Conservation (phyloP, 37 sponge, comb jelly and placozoan species). For the Oopsacas minuta region DNA sequence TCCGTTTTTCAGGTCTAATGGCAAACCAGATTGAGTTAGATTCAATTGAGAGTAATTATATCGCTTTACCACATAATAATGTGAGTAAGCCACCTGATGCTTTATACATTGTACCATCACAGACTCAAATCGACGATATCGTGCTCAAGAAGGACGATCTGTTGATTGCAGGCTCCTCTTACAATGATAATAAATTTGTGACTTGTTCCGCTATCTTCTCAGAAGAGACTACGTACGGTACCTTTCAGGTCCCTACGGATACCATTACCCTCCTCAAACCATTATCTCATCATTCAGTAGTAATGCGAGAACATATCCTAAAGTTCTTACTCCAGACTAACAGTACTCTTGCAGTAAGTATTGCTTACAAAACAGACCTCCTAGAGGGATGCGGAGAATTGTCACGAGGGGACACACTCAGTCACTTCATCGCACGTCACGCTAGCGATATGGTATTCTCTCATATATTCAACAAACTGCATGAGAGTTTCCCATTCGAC, state of each 20-base stretch:
- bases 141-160: not conserved
- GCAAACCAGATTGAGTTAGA: not conserved
- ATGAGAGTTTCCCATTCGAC: not conserved
- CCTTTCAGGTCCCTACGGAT: not conserved
- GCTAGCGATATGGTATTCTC: constrained; percentile 15
- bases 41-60: not conserved
- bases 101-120: not conserved
- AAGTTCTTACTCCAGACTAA: not conserved
- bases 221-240: not conserved
- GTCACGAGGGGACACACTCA: constrained; percentile 16
- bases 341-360: constrained; percentile 1
- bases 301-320: not conserved
- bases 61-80: not conserved
- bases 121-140: not conserved
- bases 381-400: not conserved
- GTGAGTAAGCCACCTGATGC: not conserved
- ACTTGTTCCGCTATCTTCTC: not conserved
- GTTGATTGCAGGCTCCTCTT: not conserved
- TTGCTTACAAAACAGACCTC: not conserved
- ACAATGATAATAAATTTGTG: not conserved
- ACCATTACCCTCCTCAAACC: not conserved
- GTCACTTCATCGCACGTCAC: not conserved
- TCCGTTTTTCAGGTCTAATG: not conserved
- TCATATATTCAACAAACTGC: not conserved
- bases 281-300: not conserved